Base-by-base conservation (phyloP, 2,797 vertebrate genomes). In the Hoplostethus mediterraneus region DNA sequence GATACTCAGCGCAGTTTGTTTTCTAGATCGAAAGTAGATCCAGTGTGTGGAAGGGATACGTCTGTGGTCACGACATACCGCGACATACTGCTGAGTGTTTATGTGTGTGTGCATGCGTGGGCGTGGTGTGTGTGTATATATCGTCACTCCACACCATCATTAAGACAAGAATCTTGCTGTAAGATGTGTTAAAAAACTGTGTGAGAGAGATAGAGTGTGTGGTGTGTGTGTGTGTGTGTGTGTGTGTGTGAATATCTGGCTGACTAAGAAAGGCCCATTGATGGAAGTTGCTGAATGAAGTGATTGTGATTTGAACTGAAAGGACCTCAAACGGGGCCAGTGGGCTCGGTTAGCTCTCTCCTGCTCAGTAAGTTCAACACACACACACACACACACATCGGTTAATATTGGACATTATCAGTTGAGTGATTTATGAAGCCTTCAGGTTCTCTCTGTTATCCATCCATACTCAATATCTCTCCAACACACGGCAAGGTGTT, bases 301-400 rank as follows among this genome's bases (percentile, higher is more conserved):
- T 17, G 80, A 86, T 90, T 89, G 90, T 90, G 82, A 87, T 81
- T 73, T 71, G 53, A 79, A 68, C 59, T 88, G 80, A 90, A 88
- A 82, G 70, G 69, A 73, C 56, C 70, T 74, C 82, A 64, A 73
- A 81, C 68, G 73, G 72, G 31, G 10, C 66, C 28, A 12, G 54
- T 13, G 70, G 66, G 71, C 65, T 62, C 0, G 31, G 48, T 70
- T 70, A 13, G 58, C 80, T 71, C 30, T 17, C 49, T 33, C 68
- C 72, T 45, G 63, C 68, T 75, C 54, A 54, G 72, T 54, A 14
- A 30, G 12, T 25, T 71, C 58, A 38, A 17, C 59, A 49, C 49
- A 55, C 30, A 59, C 54, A 33, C 30, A 59, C 54, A 33, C 14
- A 4, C 14, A 4, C 44, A 4, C 44, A 14, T 13, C 4, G 0